phyloP scores from a whole-genome alignment of 2,888 invertebrate species.

The Diabrotica balteata region DNA sequence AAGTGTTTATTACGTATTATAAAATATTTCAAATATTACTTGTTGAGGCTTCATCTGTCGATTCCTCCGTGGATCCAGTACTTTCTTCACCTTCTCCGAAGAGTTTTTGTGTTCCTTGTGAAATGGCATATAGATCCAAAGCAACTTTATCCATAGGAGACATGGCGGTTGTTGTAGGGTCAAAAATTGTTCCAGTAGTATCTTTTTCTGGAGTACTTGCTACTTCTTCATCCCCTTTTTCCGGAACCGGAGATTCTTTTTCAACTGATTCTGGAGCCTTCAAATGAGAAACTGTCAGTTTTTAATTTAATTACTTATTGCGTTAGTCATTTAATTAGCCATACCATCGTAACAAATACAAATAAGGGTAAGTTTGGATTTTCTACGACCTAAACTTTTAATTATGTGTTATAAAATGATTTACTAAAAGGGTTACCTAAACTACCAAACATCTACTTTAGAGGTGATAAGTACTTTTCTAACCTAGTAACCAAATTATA shows the following conservation, averaged over 20 bases:
- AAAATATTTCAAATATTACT: slow-evolving; percentile 23
- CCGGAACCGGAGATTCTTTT: slow-evolving; percentile 57
- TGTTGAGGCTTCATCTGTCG: slow-evolving; percentile 40
- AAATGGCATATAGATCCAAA: slow-evolving; percentile 81
- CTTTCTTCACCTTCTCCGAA: slow-evolving; percentile 53
- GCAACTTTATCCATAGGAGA: slow-evolving; percentile 81
- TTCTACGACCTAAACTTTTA: no score
- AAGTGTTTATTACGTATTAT: not conserved
- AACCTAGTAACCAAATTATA: no score
- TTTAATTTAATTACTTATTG: no score
- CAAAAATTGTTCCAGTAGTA: slow-evolving; percentile 47
- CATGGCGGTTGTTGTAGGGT: slow-evolving; percentile 69
- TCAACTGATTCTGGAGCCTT: slow-evolving; percentile 54
- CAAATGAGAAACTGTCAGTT: not conserved
- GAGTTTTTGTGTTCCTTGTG: slow-evolving; percentile 68
- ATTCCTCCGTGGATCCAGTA: slow-evolving; percentile 40
- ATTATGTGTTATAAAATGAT: no score
- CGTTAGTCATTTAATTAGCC: no score
- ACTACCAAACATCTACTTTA: no score
- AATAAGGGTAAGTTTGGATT: no score
- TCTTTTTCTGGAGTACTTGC: slow-evolving; percentile 19
- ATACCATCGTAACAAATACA: no score
- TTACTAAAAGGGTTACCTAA: no score
- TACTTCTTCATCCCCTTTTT: slow-evolving; percentile 50
- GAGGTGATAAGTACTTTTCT: no score